These are phyloP conservation scores for Ibidorhyncha struthersii DNA, from an alignment of 2,113 vertebrate species.

Conservation along the genomic window DNA sequence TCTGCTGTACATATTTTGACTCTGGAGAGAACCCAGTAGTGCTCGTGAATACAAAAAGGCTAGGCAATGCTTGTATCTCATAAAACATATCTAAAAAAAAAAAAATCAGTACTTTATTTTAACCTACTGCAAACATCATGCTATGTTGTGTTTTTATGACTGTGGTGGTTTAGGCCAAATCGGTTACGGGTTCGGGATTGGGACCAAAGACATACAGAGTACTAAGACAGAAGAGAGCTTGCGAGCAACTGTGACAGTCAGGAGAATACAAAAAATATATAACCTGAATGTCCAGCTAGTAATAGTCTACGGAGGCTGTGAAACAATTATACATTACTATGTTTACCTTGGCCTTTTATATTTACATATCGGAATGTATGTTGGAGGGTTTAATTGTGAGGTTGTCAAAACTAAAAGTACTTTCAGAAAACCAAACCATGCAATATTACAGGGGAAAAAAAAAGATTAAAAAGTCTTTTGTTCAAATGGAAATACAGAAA, in stretches of 20 bases:
- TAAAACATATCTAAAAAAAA: neutral
- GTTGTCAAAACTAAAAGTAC: neutral
- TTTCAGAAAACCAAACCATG: neutral
- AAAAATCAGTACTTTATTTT: neutral
- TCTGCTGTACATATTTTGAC: neutral
- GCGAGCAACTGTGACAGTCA: neutral
- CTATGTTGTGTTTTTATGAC: neutral
- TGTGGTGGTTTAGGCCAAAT: too few relatives aligned
- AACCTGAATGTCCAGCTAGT: neutral
- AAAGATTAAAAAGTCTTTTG: slow-evolving; percentile 23
- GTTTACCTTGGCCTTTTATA: slow-evolving; percentile 2
- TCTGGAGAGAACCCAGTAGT: neutral
- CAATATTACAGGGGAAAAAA: neutral
- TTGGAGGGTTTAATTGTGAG: slow-evolving; percentile 39
- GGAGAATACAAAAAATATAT: neutral
- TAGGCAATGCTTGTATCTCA: neutral
- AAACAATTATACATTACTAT: neutral
- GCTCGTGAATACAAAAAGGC: neutral
- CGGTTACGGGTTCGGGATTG: too few relatives aligned
- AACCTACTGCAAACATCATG: neutral
- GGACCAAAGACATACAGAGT: neutral
- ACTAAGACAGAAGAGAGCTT: neutral
- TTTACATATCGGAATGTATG: neutral
- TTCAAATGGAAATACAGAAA: slow-evolving; percentile 64
- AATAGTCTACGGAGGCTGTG: neutral